phyloP scores from a whole-genome alignment of 2,888 invertebrate species.

The Polydesmus complanatus region DNA sequence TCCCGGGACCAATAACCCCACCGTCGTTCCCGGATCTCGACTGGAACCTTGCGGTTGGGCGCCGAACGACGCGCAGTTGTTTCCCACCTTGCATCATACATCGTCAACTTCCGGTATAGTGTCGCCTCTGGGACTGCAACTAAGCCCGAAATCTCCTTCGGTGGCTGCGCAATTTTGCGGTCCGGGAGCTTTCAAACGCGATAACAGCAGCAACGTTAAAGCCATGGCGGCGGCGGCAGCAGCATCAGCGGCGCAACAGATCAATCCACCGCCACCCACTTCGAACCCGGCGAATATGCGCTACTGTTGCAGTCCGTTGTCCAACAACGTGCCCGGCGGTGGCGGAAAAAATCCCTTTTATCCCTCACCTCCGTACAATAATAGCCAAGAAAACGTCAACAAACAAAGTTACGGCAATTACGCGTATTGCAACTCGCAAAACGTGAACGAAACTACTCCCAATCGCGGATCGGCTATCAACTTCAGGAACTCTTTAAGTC shows the following conservation, averaged over 20 bases:
- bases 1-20: background rate
- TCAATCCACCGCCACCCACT: background rate
- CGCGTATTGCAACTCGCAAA: background rate
- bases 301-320: background rate
- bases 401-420: background rate
- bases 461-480: constrained; percentile 40
- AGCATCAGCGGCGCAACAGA: background rate
- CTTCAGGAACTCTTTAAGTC: constrained; percentile 34
- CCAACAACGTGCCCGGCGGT: background rate
- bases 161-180: constrained; percentile 1
- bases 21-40: background rate
- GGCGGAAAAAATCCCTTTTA: background rate
- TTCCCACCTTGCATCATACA: background rate
- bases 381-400: no score
- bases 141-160: constrained; percentile 8
- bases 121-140: background rate
- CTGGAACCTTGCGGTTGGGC: background rate
- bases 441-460: background rate
- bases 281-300: background rate
- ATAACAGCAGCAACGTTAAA: background rate
- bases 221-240: background rate
- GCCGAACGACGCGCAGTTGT: background rate
- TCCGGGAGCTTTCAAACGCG: background rate
- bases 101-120: background rate
- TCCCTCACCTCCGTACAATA: background rate